Percentiles rank a stretch among this genome's conserved stretches.
Conservation (phyloP, 2,888 invertebrate species). For the Suillia variegata region DNA sequence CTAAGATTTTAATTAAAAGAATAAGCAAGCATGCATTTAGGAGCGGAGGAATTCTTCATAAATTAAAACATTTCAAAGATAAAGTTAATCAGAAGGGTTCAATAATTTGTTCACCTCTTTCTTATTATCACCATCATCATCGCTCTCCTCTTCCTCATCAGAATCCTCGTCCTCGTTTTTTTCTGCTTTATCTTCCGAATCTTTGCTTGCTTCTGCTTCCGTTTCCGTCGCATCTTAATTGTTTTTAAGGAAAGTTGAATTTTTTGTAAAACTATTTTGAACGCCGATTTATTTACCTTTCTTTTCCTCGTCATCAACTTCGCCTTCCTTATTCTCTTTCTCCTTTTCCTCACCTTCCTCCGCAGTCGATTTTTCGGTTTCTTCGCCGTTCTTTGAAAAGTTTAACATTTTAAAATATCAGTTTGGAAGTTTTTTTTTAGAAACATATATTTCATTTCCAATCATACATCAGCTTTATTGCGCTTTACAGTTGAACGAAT, state of each 20-base stretch:
- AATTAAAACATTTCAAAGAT: too few relatives aligned
- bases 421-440: constrained; percentile 18
- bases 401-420: constrained; percentile 7
- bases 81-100: too few relatives aligned
- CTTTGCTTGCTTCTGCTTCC: constrained; percentile 33
- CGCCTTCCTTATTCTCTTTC: background rate
- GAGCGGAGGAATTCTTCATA: too few relatives aligned
- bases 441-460: constrained; percentile 34
- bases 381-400: constrained; percentile 12
- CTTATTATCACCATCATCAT: too few relatives aligned
- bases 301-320: constrained; percentile 22
- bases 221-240: constrained; percentile 26
- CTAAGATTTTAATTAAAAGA: too few relatives aligned
- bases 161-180: constrained; percentile 7
- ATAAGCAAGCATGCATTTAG: too few relatives aligned
- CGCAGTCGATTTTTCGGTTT: constrained; percentile 6
- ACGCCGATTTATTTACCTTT: constrained; percentile 23
- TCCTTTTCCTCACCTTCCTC: constrained; percentile 19
- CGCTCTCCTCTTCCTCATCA: background rate
- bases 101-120: too few relatives aligned
- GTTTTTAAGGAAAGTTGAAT: constrained; percentile 22
- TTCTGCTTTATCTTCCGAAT: constrained; percentile 8
- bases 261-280: constrained; percentile 34
- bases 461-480: background rate
- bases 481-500: too few relatives aligned